These are phyloP conservation scores for Medauroidea extradentata DNA, from an alignment of 1,140 invertebrate genomes.

Conservation along the genomic window DNA sequence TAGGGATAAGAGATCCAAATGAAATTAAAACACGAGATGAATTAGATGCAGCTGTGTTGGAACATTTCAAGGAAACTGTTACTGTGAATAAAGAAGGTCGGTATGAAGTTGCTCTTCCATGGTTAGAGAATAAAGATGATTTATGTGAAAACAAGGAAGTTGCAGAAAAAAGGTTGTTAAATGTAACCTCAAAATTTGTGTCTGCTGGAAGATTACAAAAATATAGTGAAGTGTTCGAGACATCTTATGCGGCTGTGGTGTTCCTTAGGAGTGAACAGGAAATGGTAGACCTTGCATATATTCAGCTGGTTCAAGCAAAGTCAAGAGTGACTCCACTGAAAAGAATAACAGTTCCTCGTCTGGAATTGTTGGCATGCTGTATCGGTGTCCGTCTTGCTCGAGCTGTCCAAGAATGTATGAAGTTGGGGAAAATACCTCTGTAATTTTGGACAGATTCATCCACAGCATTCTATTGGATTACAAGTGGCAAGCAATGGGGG, in stretches of 20 bases:
- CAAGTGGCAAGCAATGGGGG: constrained; percentile 17
- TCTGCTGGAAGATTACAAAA: constrained; percentile 22
- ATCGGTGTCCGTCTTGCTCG: constrained; percentile 31
- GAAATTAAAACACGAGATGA: constrained; percentile 26
- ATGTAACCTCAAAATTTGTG: constrained; percentile 23
- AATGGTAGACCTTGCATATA: not conserved
- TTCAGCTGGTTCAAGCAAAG: constrained; percentile 32
- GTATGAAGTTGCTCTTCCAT: constrained; percentile 34
- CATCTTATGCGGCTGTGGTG: constrained; percentile 30
- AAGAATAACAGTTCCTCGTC: constrained; percentile 30
- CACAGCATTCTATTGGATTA: constrained; percentile 33
- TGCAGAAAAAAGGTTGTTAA: constrained; percentile 21
- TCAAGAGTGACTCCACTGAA: constrained; percentile 34
- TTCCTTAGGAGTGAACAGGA: constrained; percentile 24
- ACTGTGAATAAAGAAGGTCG: constrained; percentile 23
- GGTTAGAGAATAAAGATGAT: constrained; percentile 26
- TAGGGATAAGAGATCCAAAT: constrained; percentile 38
- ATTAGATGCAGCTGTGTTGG: constrained; percentile 21
- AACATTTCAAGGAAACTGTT: constrained; percentile 31
- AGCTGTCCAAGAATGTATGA: constrained; percentile 17
- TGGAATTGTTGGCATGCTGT: constrained; percentile 37
- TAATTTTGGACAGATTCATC: constrained; percentile 36
- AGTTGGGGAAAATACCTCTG: constrained; percentile 11
- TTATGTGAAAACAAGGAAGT: constrained; percentile 24
- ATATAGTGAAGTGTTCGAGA: constrained; percentile 32